Evolutionary conservation across 2,797 vertebrate genomes (phyloP).

Genomic region (Falco concolor): DNA sequence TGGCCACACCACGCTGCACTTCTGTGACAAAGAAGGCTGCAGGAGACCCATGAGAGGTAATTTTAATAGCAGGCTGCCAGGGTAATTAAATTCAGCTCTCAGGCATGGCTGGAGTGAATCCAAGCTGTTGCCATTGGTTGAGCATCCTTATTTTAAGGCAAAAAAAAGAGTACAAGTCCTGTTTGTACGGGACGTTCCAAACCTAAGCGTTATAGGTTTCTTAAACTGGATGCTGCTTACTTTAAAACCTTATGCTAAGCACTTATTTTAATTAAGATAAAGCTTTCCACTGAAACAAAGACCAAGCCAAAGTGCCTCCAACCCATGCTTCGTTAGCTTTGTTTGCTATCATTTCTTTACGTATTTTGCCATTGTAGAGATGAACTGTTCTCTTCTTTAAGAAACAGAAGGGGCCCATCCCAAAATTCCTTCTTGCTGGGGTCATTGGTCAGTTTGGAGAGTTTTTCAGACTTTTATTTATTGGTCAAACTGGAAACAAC

Average conservation of each 20-base stretch:
- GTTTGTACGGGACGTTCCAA: neutral
- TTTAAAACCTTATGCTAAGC: neutral
- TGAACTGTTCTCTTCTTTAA: neutral
- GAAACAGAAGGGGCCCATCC: neutral
- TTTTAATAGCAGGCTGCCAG: neutral
- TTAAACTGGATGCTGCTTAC: neutral
- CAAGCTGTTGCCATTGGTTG: neutral
- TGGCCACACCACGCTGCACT: fast-evolving
- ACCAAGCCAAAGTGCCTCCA: neutral
- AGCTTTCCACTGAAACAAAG: neutral
- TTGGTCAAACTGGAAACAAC: neutral
- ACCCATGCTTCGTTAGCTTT: neutral
- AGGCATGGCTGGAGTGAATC: neutral
- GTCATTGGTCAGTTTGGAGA: neutral
- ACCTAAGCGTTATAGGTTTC: neutral
- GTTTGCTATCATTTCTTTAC: neutral
- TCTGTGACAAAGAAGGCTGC: neutral
- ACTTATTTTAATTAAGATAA: neutral
- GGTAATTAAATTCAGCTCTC: neutral
- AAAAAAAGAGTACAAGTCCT: neutral
- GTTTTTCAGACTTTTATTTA: neutral
- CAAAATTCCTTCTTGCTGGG: neutral
- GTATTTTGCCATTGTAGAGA: neutral
- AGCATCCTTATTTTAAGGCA: neutral
- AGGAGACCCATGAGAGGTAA: neutral